Conservation (phyloP, 2,797 vertebrate species). For the Gambusia yucatana region DNA sequence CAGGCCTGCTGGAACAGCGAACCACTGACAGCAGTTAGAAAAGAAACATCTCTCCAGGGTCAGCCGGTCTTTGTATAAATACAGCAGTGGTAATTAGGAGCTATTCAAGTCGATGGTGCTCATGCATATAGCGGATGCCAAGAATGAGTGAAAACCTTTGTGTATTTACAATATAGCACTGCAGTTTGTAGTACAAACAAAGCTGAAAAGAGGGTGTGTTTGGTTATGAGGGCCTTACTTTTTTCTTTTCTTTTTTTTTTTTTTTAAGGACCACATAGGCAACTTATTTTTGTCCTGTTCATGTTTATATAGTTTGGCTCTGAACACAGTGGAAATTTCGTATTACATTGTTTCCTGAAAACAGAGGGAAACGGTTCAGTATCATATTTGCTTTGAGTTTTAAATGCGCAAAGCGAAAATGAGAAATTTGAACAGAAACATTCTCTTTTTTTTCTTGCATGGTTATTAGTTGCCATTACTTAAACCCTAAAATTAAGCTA, state of each 20-base stretch:
- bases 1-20: conserved; percentile 42
- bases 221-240: conserved; percentile 19
- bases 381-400: neutral
- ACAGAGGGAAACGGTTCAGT: conserved; percentile 4
- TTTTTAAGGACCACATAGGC: neutral
- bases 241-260: neutral
- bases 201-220: conserved; percentile 25
- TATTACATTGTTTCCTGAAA: conserved; percentile 2
- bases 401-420: neutral
- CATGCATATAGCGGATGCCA: conserved; percentile 18
- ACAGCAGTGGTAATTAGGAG: conserved; percentile 11
- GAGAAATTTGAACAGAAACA: neutral
- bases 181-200: conserved; percentile 53
- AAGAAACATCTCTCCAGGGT: conserved; percentile 25
- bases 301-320: neutral
- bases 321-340: neutral
- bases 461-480: neutral
- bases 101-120: conserved; percentile 13
- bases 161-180: conserved; percentile 10
- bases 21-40: conserved; percentile 40
- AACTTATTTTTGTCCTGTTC: conserved; percentile 1
- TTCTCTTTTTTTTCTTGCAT: conserved; percentile 9
- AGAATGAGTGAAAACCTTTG: neutral
- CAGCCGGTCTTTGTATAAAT: conserved; percentile 29
- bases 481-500: conserved; percentile 1